Evolutionary conservation across 2,888 invertebrate species (phyloP).

Genomic region (Agrochola litura): DNA sequence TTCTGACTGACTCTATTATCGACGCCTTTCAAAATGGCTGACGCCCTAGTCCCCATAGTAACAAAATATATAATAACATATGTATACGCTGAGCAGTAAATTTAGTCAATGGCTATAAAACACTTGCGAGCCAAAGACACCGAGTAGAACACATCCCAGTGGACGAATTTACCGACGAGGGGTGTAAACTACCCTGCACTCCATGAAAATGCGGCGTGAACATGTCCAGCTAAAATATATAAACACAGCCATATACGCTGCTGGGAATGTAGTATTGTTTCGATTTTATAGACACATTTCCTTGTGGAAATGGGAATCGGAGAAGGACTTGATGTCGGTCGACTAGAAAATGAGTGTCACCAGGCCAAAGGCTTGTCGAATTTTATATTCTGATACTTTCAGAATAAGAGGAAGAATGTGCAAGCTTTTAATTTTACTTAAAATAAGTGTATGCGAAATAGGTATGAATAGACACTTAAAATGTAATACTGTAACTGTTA

Average conservation of each 20-base stretch:
- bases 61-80: conserved; percentile 25
- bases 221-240: conserved; percentile 37
- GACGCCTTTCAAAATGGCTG: conserved; percentile 18
- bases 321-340: conserved; percentile 24
- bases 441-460: neutral
- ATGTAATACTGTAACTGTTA: neutral
- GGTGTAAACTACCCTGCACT: conserved; percentile 57
- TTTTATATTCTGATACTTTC: conserved; percentile 26
- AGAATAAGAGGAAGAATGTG: neutral
- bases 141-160: conserved; percentile 46
- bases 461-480: neutral
- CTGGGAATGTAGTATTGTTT: conserved; percentile 20
- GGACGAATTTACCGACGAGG: conserved; percentile 61
- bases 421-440: neutral
- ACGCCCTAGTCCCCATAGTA: neutral
- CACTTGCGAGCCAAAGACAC: conserved; percentile 54
- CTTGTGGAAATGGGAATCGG: conserved; percentile 9
- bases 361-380: neutral
- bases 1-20: neutral
- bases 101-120: conserved; percentile 61
- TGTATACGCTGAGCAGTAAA: conserved; percentile 50
- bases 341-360: conserved; percentile 38
- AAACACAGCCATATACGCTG: conserved; percentile 19
- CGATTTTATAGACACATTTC: conserved; percentile 50
- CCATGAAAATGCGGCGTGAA: conserved; percentile 60